These are phyloP conservation scores for Limnephilus auricula DNA, from an alignment of 2,888 invertebrate genomes.

Conservation along the genomic window DNA sequence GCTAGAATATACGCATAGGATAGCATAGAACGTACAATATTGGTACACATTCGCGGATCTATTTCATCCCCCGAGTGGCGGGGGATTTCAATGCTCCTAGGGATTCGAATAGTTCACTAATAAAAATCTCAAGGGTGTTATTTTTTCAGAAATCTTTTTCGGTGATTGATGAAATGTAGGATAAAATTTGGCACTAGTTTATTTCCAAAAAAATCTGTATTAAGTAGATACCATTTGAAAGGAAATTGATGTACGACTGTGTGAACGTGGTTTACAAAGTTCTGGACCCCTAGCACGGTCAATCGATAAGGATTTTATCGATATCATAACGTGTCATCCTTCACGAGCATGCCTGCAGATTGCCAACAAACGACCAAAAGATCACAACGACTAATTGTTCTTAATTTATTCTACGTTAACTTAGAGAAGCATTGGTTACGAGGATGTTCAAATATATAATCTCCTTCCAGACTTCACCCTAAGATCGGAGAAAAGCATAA, in stretches of 20 bases:
- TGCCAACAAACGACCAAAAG: too few relatives aligned
- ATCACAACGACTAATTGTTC: too few relatives aligned
- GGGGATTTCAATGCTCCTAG: neutral
- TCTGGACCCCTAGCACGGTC: too few relatives aligned
- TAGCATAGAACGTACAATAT: neutral
- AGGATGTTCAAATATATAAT: too few relatives aligned
- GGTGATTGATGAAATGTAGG: neutral
- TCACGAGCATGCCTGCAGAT: too few relatives aligned
- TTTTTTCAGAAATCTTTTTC: neutral
- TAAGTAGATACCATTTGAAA: neutral
- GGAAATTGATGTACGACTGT: neutral
- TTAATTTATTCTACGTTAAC: too few relatives aligned
- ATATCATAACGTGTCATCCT: too few relatives aligned
- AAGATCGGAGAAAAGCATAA: too few relatives aligned
- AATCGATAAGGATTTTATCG: too few relatives aligned
- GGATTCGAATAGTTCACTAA: neutral
- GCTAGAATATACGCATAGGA: neutral
- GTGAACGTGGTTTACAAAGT: neutral
- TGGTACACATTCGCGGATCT: neutral
- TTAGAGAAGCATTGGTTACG: too few relatives aligned
- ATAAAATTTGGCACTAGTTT: neutral
- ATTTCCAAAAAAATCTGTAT: neutral
- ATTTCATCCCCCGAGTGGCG: neutral
- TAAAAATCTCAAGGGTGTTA: neutral
- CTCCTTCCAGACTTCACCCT: too few relatives aligned